These are phyloP conservation scores for Diabrotica balteata DNA, from an alignment of 2,888 invertebrate species.

Conservation along the genomic window DNA sequence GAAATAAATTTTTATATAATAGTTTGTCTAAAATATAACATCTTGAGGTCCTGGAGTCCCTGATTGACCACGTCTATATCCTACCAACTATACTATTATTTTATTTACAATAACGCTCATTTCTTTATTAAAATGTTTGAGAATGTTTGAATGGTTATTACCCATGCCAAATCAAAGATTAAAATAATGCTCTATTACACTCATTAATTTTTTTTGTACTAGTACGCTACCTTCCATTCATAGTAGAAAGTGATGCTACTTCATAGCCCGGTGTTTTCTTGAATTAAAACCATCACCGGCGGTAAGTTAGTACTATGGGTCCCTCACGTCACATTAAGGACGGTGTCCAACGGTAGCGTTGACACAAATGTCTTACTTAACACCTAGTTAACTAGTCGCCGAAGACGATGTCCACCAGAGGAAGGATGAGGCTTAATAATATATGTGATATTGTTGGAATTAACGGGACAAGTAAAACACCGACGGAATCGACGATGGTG, in stretches of 20 bases:
- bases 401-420: constrained; percentile 30
- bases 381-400: constrained; percentile 39
- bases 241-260: background rate
- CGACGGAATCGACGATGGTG: constrained; percentile 35
- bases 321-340: constrained; percentile 9
- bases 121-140: no score
- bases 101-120: no score
- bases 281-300: constrained; percentile 4
- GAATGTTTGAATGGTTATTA: no score
- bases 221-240: background rate
- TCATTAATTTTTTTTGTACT: no score
- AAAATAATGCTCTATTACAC: no score
- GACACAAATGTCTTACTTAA: constrained; percentile 48
- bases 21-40: no score
- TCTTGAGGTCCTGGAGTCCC: no score
- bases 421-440: constrained; percentile 26
- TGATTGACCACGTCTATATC: no score
- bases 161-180: no score
- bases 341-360: constrained; percentile 31
- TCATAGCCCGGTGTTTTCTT: constrained; percentile 4
- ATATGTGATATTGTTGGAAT: constrained; percentile 37
- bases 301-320: background rate
- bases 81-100: no score
- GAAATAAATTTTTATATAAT: no score
- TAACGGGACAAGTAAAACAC: constrained; percentile 37